These are phyloP conservation scores for Caenorhabditis angaria DNA, from an alignment of 2,888 invertebrate species.

Conservation along the genomic window DNA sequence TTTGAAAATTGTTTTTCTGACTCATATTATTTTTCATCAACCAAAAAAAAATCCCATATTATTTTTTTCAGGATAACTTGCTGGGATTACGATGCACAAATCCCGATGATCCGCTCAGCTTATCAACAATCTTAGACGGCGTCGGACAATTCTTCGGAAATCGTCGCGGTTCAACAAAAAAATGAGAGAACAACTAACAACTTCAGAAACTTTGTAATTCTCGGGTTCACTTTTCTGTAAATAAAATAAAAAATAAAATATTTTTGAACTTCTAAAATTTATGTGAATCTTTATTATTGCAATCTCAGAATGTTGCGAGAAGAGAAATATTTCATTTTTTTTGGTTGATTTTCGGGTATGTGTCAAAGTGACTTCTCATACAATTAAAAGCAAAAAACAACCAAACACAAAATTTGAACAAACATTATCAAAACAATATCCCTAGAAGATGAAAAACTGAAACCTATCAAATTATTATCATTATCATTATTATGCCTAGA, in stretches of 20 bases:
- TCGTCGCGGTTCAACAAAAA: conserved; percentile 30
- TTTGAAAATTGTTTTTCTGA: too few relatives aligned
- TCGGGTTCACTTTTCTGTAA: conserved; percentile 26
- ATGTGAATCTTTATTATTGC: background rate
- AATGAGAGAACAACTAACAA: conserved; percentile 1
- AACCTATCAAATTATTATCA: too few relatives aligned
- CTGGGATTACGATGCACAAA: conserved; percentile 64
- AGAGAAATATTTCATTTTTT: conserved; percentile 2
- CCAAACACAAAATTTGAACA: background rate
- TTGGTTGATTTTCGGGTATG: background rate
- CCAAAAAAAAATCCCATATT: too few relatives aligned
- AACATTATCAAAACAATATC: background rate
- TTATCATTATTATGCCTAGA: background rate
- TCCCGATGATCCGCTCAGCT: conserved; percentile 69
- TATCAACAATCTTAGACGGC: conserved; percentile 62
- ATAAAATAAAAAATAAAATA: conserved; percentile 6
- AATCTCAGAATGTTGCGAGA: background rate
- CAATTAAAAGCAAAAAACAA: background rate
- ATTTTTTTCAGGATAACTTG: conserved; percentile 51
- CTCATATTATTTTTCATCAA: too few relatives aligned
- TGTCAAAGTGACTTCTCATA: too few relatives aligned
- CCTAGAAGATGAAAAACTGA: background rate
- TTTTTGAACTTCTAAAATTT: conserved; percentile 9
- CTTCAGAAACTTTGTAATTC: conserved; percentile 34
- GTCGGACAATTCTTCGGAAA: conserved; percentile 65